phyloP scores from a whole-genome alignment of 2,113 vertebrate species.

The Phyllopteryx taeniolatus region DNA sequence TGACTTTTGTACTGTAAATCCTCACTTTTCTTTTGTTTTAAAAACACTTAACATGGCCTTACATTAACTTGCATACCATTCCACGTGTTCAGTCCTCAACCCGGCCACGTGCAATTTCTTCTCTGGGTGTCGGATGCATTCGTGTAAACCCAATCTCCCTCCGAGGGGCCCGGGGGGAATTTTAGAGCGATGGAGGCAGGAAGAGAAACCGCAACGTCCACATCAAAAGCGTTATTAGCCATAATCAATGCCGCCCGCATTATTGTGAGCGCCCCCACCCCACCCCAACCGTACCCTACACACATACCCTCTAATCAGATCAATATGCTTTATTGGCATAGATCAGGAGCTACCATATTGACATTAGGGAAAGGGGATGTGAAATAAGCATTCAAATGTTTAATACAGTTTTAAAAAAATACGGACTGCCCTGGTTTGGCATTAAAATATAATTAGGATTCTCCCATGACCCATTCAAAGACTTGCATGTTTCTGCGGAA shows the following conservation, averaged over 20 bases:
- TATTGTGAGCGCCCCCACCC: constrained; percentile 42
- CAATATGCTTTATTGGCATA: constrained; percentile 52
- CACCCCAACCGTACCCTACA: constrained; percentile 18
- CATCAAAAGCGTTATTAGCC: constrained; percentile 78
- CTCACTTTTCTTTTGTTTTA: no score
- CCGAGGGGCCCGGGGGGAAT: constrained; percentile 62
- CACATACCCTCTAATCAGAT: constrained; percentile 38
- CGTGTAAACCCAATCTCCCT: constrained; percentile 67
- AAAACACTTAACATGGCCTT: not conserved
- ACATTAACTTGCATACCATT: not conserved
- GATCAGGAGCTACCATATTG: constrained; percentile 36
- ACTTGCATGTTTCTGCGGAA: no score
- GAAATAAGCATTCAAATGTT: not conserved
- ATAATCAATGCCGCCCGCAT: constrained; percentile 77
- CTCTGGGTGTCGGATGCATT: not conserved
- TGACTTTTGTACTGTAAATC: no score
- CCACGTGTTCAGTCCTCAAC: not conserved
- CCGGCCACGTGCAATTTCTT: not conserved
- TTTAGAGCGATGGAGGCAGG: constrained; percentile 58
- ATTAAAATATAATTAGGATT: no score
- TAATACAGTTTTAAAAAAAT: no score
- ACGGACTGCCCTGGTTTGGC: no score
- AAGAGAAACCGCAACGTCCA: constrained; percentile 78
- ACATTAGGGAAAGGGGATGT: constrained; percentile 17
- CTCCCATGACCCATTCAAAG: no score